Percentiles rank a stretch among this genome's conserved stretches.
phyloP scores from a whole-genome alignment of 37 sponge, comb jelly and placozoan genomes.

The Oscarella lobularis region DNA sequence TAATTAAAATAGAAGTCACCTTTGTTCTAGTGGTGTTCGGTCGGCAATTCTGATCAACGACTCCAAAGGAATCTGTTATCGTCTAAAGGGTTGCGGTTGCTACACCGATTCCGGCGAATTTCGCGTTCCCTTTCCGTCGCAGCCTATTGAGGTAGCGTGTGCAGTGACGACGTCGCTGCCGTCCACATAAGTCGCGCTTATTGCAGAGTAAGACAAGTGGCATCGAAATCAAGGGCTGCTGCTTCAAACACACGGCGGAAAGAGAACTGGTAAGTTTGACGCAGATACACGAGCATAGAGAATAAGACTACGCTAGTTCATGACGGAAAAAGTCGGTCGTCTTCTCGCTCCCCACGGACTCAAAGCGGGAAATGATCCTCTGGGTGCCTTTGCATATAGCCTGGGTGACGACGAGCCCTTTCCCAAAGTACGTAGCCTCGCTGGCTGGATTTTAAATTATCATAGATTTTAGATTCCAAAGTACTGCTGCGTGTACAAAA shows the following conservation, averaged over 20 bases:
- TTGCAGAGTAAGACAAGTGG: neutral
- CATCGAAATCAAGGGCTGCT: neutral
- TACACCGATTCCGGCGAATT: conserved; percentile 15
- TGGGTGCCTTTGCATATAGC: conserved; percentile 24
- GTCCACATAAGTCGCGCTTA: too few species aligned
- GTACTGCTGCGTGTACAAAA: conserved; percentile 32
- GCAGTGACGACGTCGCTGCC: neutral
- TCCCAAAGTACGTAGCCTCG: conserved; percentile 3
- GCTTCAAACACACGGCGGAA: neutral
- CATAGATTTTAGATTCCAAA: neutral
- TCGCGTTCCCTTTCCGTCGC: neutral
- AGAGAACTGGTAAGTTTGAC: neutral
- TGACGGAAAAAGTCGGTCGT: neutral
- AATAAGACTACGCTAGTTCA: conserved; percentile 2
- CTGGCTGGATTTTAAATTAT: too few species aligned
- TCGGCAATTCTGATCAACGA: conserved; percentile 19
- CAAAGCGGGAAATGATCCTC: conserved; percentile 20
- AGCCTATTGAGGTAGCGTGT: neutral
- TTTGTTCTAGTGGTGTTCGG: conserved; percentile 29
- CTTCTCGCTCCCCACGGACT: conserved; percentile 2
- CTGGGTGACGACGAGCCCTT: conserved; percentile 11
- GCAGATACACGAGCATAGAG: too few species aligned
- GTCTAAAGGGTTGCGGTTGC: conserved; percentile 53
- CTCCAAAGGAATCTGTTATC: too few species aligned
- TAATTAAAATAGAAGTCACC: neutral